Conservation (phyloP, 1,140 invertebrate species). For the Leptoteleia sp. region DNA sequence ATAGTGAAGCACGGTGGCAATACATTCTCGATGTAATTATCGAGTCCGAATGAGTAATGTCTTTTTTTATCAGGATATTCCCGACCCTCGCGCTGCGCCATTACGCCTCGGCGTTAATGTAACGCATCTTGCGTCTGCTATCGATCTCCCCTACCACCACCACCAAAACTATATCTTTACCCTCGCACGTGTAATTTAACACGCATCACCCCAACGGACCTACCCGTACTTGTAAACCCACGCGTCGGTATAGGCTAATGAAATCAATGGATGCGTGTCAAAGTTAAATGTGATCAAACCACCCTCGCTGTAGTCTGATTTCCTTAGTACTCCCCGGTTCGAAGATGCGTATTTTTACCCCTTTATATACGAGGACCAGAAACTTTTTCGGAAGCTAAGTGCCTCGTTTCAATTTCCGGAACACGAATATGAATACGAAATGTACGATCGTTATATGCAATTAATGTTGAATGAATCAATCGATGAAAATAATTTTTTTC, state of each 20-base stretch:
- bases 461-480: no score
- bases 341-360: constrained; percentile 54
- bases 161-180: constrained; percentile 55
- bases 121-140: constrained; percentile 68
- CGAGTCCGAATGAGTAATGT: constrained; percentile 68
- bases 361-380: constrained; percentile 25
- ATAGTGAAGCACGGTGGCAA: constrained; percentile 56
- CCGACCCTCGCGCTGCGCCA: constrained; percentile 51
- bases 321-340: constrained; percentile 41
- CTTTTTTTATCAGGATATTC: constrained; percentile 63
- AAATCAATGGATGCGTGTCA: constrained; percentile 72
- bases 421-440: constrained; percentile 3
- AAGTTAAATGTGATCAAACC: constrained; percentile 70
- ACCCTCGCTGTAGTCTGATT: constrained; percentile 62
- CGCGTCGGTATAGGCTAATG: constrained; percentile 69
- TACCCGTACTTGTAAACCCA: constrained; percentile 65
- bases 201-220: constrained; percentile 59
- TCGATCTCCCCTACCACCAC: constrained; percentile 45
- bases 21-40: constrained; percentile 67
- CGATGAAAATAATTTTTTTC: not conserved
- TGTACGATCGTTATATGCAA: no score
- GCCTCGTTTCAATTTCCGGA: constrained; percentile 60
- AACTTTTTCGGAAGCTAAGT: constrained; percentile 27
- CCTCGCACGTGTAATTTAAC: constrained; percentile 70
- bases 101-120: constrained; percentile 68